A percentile compares a stretch with the other conserved stretches of the same genome.
phyloP scores from a whole-genome alignment of 1,140 invertebrate genomes.

The Thereuonema tuberculata region DNA sequence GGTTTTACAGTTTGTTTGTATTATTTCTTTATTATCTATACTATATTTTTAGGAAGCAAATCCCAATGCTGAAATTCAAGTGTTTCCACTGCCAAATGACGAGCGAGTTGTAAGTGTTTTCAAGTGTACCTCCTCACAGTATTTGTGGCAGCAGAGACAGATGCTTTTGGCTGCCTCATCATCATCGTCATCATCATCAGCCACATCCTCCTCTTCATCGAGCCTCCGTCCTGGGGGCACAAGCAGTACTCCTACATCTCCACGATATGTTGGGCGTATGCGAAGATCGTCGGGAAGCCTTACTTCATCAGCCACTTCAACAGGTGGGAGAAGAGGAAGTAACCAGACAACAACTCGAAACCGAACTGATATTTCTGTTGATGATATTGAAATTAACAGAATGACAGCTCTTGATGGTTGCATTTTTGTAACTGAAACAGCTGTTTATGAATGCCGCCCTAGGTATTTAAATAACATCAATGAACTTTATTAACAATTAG shows the following conservation, averaged over 20 bases:
- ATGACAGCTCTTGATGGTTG: slow-evolving; percentile 38
- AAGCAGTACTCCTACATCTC: slow-evolving; percentile 15
- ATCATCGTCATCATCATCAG: too few species aligned
- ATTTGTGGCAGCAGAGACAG: neutral
- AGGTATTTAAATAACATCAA: slow-evolving; percentile 34
- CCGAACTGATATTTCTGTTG: neutral
- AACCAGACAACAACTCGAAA: neutral
- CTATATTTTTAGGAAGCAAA: too few species aligned
- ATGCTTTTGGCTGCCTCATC: too few species aligned
- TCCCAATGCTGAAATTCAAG: neutral
- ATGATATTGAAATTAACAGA: slow-evolving; percentile 1
- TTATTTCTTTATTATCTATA: too few species aligned
- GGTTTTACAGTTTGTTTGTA: too few species aligned
- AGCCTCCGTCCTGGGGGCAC: neutral
- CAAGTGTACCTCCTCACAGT: neutral
- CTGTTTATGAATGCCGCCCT: slow-evolving; percentile 50
- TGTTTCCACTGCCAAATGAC: neutral
- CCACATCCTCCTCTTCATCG: neutral
- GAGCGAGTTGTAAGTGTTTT: neutral
- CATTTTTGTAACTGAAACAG: slow-evolving; percentile 50
- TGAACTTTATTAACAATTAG: neutral
- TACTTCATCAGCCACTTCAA: neutral
- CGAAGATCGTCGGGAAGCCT: slow-evolving; percentile 17
- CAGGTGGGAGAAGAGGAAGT: neutral
- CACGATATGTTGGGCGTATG: neutral